Evolutionary conservation across 2,888 invertebrate species (phyloP).

Genomic region (Nomada hirtipes): DNA sequence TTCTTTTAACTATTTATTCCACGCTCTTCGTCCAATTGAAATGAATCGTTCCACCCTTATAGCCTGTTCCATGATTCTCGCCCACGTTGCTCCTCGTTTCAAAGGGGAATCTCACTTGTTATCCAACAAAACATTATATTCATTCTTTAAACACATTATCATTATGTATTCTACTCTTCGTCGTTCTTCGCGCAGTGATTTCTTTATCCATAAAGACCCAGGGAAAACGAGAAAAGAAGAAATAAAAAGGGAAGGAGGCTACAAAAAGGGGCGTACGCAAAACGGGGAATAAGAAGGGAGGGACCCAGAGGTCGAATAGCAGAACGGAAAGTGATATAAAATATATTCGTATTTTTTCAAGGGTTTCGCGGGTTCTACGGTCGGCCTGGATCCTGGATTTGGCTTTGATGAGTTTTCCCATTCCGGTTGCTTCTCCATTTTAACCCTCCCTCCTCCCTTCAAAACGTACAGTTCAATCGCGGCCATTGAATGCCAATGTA

Average conservation of each 20-base stretch:
- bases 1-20: conserved; percentile 30
- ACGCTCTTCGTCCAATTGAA: conserved; percentile 2
- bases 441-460: conserved; percentile 33
- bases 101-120: background rate
- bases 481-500: conserved; percentile 81
- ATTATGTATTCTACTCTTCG: no score
- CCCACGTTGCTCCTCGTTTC: background rate
- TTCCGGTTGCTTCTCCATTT: conserved; percentile 62
- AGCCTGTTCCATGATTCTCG: conserved; percentile 3
- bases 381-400: conserved; percentile 77
- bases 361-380: conserved; percentile 71
- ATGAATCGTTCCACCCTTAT: conserved; percentile 26
- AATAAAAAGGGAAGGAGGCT: background rate
- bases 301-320: conserved; percentile 39
- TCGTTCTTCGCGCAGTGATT: no score
- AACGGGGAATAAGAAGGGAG: background rate
- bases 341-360: conserved; percentile 81
- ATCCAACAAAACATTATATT: background rate
- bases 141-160: no score
- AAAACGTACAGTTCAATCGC: conserved; percentile 79
- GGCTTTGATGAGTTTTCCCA: conserved; percentile 81
- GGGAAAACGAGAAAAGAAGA: no score
- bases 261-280: background rate
- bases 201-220: no score
- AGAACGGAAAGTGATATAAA: conserved; percentile 71